These are phyloP conservation scores for Plecturocebus donacophilus DNA, from an alignment of 2,113 vertebrate species.

Conservation along the genomic window DNA sequence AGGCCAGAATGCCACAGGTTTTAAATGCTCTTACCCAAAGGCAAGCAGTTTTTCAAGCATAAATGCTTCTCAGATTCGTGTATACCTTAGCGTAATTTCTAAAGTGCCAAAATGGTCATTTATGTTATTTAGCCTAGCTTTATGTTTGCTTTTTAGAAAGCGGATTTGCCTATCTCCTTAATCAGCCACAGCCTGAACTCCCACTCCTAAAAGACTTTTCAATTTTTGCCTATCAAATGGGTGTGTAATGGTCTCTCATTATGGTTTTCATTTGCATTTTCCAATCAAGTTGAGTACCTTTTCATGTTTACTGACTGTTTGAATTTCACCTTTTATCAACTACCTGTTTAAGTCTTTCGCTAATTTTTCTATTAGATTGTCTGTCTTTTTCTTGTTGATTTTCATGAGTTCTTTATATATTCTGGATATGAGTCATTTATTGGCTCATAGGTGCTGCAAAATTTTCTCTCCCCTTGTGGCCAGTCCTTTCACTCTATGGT, in stretches of 20 bases:
- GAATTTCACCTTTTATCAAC: not conserved
- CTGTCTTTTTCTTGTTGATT: constrained; percentile 5
- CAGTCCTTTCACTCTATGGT: not conserved
- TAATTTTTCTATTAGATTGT: not conserved
- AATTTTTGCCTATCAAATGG: not conserved
- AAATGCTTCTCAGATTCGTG: not conserved
- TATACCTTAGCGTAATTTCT: not conserved
- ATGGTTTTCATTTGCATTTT: not conserved
- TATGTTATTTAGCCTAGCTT: not conserved
- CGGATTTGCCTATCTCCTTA: not conserved
- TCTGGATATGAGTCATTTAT: not conserved
- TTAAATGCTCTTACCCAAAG: not conserved
- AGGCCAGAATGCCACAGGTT: not conserved
- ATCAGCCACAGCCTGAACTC: not conserved
- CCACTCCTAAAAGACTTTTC: not conserved
- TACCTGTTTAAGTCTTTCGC: not conserved
- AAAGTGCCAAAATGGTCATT: not conserved
- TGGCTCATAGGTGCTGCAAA: not conserved
- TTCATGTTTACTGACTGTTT: not conserved
- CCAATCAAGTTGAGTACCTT: not conserved
- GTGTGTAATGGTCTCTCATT: constrained; percentile 21
- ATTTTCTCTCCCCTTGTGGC: not conserved
- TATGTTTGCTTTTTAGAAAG: not conserved
- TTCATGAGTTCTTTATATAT: not conserved
- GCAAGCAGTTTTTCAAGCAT: not conserved